phyloP scores from a whole-genome alignment of 2,113 vertebrate genomes.

The Misgurnus anguillicaudatus region DNA sequence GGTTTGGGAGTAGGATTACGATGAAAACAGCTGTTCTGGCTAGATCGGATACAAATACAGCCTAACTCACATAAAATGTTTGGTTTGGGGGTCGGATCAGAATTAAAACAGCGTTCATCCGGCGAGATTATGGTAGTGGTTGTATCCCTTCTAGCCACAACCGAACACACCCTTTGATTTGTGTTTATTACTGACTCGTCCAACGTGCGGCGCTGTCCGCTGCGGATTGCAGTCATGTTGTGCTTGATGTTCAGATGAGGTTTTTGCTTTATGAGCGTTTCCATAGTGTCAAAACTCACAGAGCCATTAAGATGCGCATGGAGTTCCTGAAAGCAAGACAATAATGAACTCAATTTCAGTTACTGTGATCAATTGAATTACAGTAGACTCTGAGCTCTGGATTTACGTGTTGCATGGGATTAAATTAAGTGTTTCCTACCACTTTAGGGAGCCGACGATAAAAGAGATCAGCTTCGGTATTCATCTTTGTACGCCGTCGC shows the following conservation, averaged over 20 bases:
- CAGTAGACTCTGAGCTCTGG: too few species aligned
- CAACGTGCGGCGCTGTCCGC: conserved; percentile 85
- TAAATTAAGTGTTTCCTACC: conserved; percentile 59
- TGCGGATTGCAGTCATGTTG: conserved; percentile 86
- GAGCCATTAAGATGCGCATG: conserved; percentile 96
- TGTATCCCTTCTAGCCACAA: too few species aligned
- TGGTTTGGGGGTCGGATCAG: too few species aligned
- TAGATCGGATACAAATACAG: too few species aligned
- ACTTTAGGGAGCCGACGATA: conserved; percentile 75
- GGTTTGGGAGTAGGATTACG: too few species aligned
- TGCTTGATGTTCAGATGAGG: conserved; percentile 83
- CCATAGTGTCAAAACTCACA: conserved; percentile 87
- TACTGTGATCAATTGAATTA: neutral
- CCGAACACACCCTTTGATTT: too few species aligned
- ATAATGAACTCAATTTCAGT: neutral
- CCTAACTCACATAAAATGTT: too few species aligned
- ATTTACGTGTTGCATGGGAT: too few species aligned
- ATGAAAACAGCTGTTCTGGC: too few species aligned
- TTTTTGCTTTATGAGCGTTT: conserved; percentile 84
- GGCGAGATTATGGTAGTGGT: too few species aligned
- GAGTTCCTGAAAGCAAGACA: conserved; percentile 81
- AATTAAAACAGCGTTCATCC: too few species aligned
- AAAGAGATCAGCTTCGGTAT: conserved; percentile 60
- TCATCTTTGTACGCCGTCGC: conserved; percentile 54
- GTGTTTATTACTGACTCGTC: conserved; percentile 81